These are phyloP conservation scores for Aphyosemion australe DNA, from an alignment of 2,113 vertebrate genomes.

Conservation along the genomic window DNA sequence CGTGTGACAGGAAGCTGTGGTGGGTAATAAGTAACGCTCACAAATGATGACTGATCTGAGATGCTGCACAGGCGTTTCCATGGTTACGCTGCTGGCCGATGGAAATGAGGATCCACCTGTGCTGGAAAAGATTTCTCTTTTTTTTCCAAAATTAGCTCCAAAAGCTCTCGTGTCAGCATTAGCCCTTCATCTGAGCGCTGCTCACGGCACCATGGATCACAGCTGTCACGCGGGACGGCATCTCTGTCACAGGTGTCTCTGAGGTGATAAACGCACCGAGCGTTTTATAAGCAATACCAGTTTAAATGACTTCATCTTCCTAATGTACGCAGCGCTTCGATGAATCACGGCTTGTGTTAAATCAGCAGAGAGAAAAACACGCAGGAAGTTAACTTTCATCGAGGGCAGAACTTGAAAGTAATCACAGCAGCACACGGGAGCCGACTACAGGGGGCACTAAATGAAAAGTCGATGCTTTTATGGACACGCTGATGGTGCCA, in stretches of 20 bases:
- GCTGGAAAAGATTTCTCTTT: background rate
- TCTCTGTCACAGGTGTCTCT: conserved; percentile 68
- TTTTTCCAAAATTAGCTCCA: conserved; percentile 1
- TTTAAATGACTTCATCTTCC: conserved; percentile 72
- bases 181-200: conserved; percentile 49
- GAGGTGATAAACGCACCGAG: conserved; percentile 54
- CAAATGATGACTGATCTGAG: conserved; percentile 85
- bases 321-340: conserved; percentile 27
- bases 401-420: conserved; percentile 52
- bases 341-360: conserved; percentile 40
- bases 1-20: conserved; percentile 82
- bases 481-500: conserved; percentile 63
- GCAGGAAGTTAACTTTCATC: conserved; percentile 60
- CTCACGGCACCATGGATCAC: conserved; percentile 50
- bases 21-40: conserved; percentile 86
- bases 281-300: conserved; percentile 45
- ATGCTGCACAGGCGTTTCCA: conserved; percentile 35
- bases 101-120: no score
- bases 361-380: conserved; percentile 35
- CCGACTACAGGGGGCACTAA: conserved; percentile 57
- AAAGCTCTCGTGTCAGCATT: conserved; percentile 45
- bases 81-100: background rate
- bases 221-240: conserved; percentile 42
- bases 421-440: conserved; percentile 38
- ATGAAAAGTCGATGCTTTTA: conserved; percentile 70